Evolutionary conservation across 2,113 vertebrate genomes (phyloP), one percentile per base, ranked within the genome.

Genomic region (Blennius ocellaris): DNA sequence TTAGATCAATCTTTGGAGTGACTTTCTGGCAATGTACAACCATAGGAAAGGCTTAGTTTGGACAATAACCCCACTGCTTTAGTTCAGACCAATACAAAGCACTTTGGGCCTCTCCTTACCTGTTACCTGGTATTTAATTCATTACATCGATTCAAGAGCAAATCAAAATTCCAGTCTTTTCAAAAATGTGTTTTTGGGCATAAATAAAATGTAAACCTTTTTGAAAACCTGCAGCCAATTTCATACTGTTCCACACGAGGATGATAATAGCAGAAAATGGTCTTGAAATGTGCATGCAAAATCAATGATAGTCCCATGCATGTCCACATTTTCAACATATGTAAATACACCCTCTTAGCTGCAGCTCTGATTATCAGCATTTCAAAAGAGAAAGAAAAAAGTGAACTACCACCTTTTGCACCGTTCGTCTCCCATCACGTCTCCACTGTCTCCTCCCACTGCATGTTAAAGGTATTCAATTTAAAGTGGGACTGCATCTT

Each of bases 341-440:
- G 14, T 41, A 5, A 61, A 40, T 36, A 45, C 3, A 8, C 3
- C 16, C 11, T 8, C 70, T 50, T 53, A 40, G 70, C 14, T 5
- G 50, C 45, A 36, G 49, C 16, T 8, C 38, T 9, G 49, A 48
- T 52, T 47, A 30, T 62, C 1, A 68, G 17, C 47, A 16, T 15
- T 50, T 71, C 69, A 30, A 55, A 30, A 30, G 21, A 64, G n/a
- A 53, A 30, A 30, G 21, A 30, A 30, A 30, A 72, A 16, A 63
- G n/a, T 10, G 3, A 39, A 49, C 50, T 69, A 51, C 62, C 61
- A 58, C 52, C 53, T 58, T 30, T 30, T 52, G 10, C 59, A 11
- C 43, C 38, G 47, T 61, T 17, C 51, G 45, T 59, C 21, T 69
- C 50, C 44, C 48, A 54, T 41, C 45, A 49, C 56, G 49, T 75